A percentile compares a stretch with the other conserved stretches of the same genome.
Evolutionary conservation across 2,888 invertebrate species (phyloP).

Genomic region (Scotopteryx bipunctaria): DNA sequence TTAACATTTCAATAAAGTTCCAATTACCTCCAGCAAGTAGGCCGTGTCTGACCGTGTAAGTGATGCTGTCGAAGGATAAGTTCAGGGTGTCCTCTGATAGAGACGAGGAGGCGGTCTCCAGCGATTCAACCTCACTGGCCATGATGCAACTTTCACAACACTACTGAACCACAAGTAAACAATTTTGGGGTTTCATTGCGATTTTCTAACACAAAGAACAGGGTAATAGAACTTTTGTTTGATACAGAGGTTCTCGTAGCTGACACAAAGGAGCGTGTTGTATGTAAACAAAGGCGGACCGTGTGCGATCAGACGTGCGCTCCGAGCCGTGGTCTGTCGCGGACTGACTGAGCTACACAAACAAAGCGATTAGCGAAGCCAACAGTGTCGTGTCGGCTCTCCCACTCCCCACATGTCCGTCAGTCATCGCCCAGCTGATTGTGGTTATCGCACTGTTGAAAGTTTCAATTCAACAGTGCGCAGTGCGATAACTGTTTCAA

Average conservation of each 20-base stretch:
- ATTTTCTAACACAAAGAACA: slow-evolving; percentile 14
- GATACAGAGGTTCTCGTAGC: background rate
- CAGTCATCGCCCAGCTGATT: slow-evolving; percentile 48
- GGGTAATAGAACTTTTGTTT: too few relatives aligned
- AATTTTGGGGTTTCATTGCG: slow-evolving; percentile 52
- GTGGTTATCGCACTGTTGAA: slow-evolving; percentile 46
- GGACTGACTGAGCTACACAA: slow-evolving; percentile 34
- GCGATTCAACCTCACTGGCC: slow-evolving; percentile 69
- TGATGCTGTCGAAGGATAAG: slow-evolving; percentile 86
- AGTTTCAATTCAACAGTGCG: too few relatives aligned
- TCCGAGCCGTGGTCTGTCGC: slow-evolving; percentile 45
- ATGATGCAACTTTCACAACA: slow-evolving; percentile 56
- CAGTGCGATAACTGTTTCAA: too few relatives aligned
- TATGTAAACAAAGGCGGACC: slow-evolving; percentile 64
- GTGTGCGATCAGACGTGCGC: slow-evolving; percentile 49
- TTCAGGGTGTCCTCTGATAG: slow-evolving; percentile 79
- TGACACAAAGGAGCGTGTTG: slow-evolving; percentile 61
- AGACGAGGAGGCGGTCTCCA: slow-evolving; percentile 69
- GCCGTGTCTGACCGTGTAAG: slow-evolving; percentile 85
- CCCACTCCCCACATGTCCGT: slow-evolving; percentile 56
- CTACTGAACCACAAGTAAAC: slow-evolving; percentile 45
- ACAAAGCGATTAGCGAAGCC: slow-evolving; percentile 23
- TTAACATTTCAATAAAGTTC: slow-evolving; percentile 24
- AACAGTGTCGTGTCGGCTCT: slow-evolving; percentile 70
- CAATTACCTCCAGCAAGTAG: slow-evolving; percentile 80